Evolutionary conservation across 2,113 vertebrate genomes (phyloP).

Genomic region (Calyptommatus sinebrachiatus): DNA sequence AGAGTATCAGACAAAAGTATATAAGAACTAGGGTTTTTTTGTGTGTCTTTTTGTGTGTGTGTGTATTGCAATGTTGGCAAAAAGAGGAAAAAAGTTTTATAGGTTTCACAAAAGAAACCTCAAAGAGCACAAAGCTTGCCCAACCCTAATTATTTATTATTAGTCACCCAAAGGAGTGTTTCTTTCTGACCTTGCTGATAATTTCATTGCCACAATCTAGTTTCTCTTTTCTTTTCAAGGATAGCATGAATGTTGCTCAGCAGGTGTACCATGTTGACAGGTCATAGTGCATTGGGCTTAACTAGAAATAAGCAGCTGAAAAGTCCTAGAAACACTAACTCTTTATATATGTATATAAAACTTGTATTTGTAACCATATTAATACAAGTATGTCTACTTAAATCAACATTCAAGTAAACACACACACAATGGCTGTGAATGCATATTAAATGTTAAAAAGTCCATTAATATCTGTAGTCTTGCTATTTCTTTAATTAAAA

Average conservation of each 20-base stretch:
- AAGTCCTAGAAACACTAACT: slow-evolving; percentile 5
- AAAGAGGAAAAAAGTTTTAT: slow-evolving; percentile 49
- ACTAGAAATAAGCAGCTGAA: slow-evolving; percentile 7
- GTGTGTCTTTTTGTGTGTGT: slow-evolving; percentile 26
- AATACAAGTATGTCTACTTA: no score
- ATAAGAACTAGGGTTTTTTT: slow-evolving; percentile 5
- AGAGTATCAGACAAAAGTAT: slow-evolving; percentile 6
- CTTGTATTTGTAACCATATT: no score
- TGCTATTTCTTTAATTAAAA: no score
- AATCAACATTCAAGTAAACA: no score
- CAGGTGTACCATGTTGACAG: background rate
- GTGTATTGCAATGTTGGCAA: slow-evolving; percentile 34
- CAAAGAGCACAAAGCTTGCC: slow-evolving; percentile 52
- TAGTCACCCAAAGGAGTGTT: slow-evolving; percentile 57
- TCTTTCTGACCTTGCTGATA: slow-evolving; percentile 43
- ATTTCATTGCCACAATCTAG: slow-evolving; percentile 28
- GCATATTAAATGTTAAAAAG: no score
- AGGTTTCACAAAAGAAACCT: slow-evolving; percentile 57
- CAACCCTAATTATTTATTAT: slow-evolving; percentile 47
- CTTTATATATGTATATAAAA: no score
- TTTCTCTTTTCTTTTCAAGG: slow-evolving; percentile 27
- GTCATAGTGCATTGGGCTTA: background rate
- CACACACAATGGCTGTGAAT: no score
- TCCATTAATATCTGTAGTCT: no score
- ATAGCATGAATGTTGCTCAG: slow-evolving; percentile 4